Percentiles rank a stretch among this genome's conserved stretches.
phyloP scores from a whole-genome alignment of 2,888 invertebrate species.

The Clepsis dumicolana region DNA sequence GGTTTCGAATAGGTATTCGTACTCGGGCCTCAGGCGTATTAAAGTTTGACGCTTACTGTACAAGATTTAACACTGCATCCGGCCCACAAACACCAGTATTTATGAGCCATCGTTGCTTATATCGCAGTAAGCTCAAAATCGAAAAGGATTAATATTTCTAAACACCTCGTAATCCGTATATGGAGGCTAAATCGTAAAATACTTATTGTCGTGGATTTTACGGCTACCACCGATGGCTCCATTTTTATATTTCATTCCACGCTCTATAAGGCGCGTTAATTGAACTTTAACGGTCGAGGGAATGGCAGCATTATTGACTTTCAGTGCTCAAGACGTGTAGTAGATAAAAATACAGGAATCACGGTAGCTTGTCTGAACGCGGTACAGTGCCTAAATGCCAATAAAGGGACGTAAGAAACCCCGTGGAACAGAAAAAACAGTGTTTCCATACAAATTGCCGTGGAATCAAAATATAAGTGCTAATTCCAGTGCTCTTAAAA shows the following conservation, averaged over 20 bases:
- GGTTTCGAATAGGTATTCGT: too few species aligned
- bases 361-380: not conserved
- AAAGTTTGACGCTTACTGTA: too few species aligned
- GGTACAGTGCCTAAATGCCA: not conserved
- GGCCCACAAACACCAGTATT: not conserved
- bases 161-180: conserved; percentile 54
- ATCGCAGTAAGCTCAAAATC: conserved; percentile 47
- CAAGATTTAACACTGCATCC: not conserved
- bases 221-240: conserved; percentile 62
- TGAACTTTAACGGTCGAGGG: conserved; percentile 75
- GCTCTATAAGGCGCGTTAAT: conserved; percentile 73
- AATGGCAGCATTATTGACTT: conserved; percentile 71
- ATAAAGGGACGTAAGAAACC: too few species aligned
- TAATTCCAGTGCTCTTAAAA: too few species aligned
- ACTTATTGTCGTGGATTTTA: conserved; percentile 71
- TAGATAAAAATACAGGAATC: conserved; percentile 40
- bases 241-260: conserved; percentile 80
- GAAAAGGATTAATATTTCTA: conserved; percentile 54
- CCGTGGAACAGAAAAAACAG: too few species aligned
- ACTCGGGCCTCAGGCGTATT: too few species aligned
- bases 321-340: conserved; percentile 49
- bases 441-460: too few species aligned
- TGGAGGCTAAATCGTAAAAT: conserved; percentile 67
- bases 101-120: conserved; percentile 25
- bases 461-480: too few species aligned